These are phyloP conservation scores for Dysmachus trigonus DNA, from an alignment of 2,888 invertebrate genomes.

Conservation along the genomic window DNA sequence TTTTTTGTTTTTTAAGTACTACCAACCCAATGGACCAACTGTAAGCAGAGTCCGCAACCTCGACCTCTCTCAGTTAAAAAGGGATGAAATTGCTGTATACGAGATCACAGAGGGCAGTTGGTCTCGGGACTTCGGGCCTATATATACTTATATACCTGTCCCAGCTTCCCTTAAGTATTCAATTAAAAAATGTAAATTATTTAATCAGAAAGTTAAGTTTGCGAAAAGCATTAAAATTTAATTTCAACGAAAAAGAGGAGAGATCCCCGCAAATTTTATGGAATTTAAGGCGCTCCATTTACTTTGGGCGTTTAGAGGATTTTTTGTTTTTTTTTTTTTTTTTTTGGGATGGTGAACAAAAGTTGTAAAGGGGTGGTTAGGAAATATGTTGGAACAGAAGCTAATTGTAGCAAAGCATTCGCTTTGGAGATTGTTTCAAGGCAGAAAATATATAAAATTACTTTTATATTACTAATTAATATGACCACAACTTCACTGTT, in stretches of 20 bases:
- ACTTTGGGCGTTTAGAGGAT: neutral
- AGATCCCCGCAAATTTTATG: neutral
- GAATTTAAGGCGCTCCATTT: neutral
- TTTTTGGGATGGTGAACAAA: neutral
- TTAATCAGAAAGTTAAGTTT: slow-evolving; percentile 22
- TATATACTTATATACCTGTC: too few relatives aligned
- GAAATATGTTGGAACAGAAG: neutral
- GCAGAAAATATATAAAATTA: too few relatives aligned
- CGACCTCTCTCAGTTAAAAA: neutral
- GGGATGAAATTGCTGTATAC: neutral
- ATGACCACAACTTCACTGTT: too few relatives aligned
- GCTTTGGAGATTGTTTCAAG: too few relatives aligned
- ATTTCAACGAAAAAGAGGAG: neutral
- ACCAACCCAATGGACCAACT: neutral
- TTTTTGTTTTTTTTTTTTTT: neutral
- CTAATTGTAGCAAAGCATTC: neutral
- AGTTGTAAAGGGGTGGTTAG: neutral
- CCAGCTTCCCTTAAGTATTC: slow-evolving; percentile 3
- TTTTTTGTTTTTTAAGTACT: neutral
- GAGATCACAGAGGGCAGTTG: neutral
- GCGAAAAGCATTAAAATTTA: slow-evolving; percentile 21
- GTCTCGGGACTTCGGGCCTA: neutral
- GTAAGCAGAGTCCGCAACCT: neutral
- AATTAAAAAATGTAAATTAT: slow-evolving; percentile 33
- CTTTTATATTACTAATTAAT: too few relatives aligned